Evolutionary conservation across 1,140 invertebrate species (phyloP).

Genomic region (Adoxophyes honmai): DNA sequence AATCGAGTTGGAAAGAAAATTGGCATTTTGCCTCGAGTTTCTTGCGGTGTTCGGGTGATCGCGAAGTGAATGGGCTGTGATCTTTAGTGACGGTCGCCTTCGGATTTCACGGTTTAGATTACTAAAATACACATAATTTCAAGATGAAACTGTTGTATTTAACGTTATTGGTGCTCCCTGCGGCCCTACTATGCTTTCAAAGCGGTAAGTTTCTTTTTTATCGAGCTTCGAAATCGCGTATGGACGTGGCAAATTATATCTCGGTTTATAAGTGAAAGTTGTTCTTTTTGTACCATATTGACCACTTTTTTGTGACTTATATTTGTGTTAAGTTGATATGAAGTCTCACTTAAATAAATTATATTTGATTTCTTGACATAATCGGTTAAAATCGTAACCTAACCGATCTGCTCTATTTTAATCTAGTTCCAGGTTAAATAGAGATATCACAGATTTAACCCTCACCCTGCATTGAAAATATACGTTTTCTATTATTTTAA

Average conservation of each 20-base stretch:
- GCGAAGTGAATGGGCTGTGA: constrained; percentile 60
- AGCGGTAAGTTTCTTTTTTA: constrained; percentile 49
- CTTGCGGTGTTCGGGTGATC: constrained; percentile 44
- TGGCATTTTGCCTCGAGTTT: constrained; percentile 62
- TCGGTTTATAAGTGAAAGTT: constrained; percentile 35
- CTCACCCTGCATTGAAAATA: no score
- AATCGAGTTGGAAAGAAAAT: constrained; percentile 74
- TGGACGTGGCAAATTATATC: constrained; percentile 34
- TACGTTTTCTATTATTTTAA: no score
- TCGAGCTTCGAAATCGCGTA: neutral
- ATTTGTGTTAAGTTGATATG: neutral
- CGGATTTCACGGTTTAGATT: constrained; percentile 33
- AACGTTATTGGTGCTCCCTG: constrained; percentile 60
- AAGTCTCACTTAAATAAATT: neutral
- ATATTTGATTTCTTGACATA: neutral
- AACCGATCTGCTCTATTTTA: neutral
- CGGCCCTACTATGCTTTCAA: constrained; percentile 60
- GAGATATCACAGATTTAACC: no score
- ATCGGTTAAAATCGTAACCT: neutral
- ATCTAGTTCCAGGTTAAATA: neutral
- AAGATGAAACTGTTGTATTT: constrained; percentile 70
- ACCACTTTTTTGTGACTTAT: neutral
- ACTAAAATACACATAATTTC: constrained; percentile 31
- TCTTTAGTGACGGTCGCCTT: constrained; percentile 33
- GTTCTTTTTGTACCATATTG: neutral